phyloP scores from a whole-genome alignment of 2,797 vertebrate species.

The Alca torda region DNA sequence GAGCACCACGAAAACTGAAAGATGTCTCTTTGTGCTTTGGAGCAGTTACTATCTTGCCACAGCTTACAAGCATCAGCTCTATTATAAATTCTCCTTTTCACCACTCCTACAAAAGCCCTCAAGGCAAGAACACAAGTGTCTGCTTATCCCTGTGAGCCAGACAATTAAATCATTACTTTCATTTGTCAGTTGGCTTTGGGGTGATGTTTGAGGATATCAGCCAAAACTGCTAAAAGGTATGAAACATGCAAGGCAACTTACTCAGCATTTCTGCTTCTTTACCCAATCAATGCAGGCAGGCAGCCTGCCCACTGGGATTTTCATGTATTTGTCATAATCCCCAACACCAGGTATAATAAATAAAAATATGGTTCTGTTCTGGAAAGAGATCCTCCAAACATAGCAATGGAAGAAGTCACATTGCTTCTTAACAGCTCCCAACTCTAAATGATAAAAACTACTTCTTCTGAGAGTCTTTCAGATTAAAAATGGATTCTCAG shows the following conservation, averaged over 20 bases:
- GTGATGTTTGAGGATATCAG: neutral
- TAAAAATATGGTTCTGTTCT: neutral
- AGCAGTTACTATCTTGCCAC: neutral
- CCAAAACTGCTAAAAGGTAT: neutral
- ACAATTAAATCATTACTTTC: neutral
- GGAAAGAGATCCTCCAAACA: neutral
- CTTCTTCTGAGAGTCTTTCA: neutral
- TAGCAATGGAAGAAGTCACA: accelerated
- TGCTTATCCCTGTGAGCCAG: neutral
- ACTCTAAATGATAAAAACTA: neutral
- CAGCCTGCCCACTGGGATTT: neutral
- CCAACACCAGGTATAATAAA: neutral
- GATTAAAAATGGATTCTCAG: neutral
- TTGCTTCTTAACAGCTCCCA: neutral
- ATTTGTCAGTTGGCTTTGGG: neutral
- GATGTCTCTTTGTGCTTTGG: neutral
- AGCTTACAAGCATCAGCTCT: neutral
- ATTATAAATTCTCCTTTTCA: neutral
- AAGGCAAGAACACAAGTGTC: neutral
- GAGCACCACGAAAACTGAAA: neutral
- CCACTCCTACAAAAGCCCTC: neutral
- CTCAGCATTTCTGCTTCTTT: neutral
- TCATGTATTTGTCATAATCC: neutral
- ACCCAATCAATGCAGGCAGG: neutral
- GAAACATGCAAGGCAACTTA: neutral